These are phyloP conservation scores for Drosophila teissieri DNA, from an alignment of 1,140 invertebrate species.

Conservation along the genomic window DNA sequence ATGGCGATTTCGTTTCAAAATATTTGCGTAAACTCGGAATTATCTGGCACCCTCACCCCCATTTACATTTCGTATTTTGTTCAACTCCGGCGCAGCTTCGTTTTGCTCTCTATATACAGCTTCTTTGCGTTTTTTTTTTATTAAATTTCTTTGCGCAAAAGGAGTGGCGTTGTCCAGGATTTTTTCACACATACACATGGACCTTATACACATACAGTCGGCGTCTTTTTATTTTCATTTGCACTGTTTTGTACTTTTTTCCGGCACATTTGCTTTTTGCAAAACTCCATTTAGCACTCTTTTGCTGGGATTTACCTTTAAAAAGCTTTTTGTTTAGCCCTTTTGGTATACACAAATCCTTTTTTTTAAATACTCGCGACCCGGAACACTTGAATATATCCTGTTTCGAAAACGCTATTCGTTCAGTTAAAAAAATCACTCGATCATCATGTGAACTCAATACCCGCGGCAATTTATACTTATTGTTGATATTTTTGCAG, in stretches of 20 bases:
- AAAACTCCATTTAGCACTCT: slow-evolving; percentile 13
- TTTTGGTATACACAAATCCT: slow-evolving; percentile 45
- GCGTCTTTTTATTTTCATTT: slow-evolving; percentile 26
- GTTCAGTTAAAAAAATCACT: not conserved
- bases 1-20: slow-evolving; percentile 3
- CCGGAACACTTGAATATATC: not conserved
- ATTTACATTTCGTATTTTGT: slow-evolving; percentile 34
- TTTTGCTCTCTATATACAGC: slow-evolving; percentile 46
- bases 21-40: slow-evolving; percentile 1
- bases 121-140: slow-evolving; percentile 37
- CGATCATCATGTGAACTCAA: not conserved
- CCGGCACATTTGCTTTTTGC: slow-evolving; percentile 16
- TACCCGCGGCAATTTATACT: not conserved
- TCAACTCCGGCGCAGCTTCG: slow-evolving; percentile 74
- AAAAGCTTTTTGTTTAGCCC: slow-evolving; percentile 30
- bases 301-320: slow-evolving; percentile 26
- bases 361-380: slow-evolving; percentile 27
- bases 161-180: slow-evolving; percentile 69
- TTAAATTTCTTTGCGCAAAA: slow-evolving; percentile 71
- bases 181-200: slow-evolving; percentile 52
- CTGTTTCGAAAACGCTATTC: slow-evolving; percentile 1
- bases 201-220: slow-evolving; percentile 19
- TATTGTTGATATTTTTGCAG: slow-evolving; percentile 6
- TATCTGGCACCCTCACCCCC: slow-evolving; percentile 1
- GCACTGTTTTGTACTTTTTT: slow-evolving; percentile 11